Evolutionary conservation across 2,113 vertebrate species (phyloP).

Genomic region (Hippopotamus amphibius): DNA sequence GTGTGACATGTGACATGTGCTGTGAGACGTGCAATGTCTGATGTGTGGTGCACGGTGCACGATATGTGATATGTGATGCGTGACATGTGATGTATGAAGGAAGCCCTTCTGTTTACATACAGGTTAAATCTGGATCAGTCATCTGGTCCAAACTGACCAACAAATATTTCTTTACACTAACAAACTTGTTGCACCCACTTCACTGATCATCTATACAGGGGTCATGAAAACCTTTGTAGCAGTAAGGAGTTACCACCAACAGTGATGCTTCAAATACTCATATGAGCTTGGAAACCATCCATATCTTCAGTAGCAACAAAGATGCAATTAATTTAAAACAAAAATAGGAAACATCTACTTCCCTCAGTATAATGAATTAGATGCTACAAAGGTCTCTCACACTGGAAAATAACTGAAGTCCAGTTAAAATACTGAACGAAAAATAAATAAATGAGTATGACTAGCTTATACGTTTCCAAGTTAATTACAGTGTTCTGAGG

Average conservation of each 20-base stretch:
- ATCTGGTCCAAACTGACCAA: too few relatives aligned
- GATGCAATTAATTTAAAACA: background rate
- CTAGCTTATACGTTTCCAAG: background rate
- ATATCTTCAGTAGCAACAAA: background rate
- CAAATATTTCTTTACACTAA: background rate
- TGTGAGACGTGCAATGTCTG: too few relatives aligned
- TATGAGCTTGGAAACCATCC: background rate
- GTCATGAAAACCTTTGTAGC: background rate
- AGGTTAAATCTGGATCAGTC: too few relatives aligned
- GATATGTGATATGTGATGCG: too few relatives aligned
- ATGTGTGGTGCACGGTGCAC: too few relatives aligned
- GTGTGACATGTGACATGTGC: too few relatives aligned
- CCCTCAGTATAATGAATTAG: background rate
- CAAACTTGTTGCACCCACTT: too few relatives aligned
- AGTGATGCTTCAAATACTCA: fast-evolving
- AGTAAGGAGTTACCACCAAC: fast-evolving
- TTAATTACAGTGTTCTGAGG: background rate
- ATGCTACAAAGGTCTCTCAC: background rate
- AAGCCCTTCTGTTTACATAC: fast-evolving
- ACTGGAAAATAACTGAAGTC: background rate
- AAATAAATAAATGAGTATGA: background rate
- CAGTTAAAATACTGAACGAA: background rate
- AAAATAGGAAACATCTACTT: background rate
- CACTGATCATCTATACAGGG: fast-evolving
- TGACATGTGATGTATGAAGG: too few relatives aligned